Evolutionary conservation across 2,797 vertebrate genomes (phyloP).

Genomic region (Malacoctenus gilli): DNA sequence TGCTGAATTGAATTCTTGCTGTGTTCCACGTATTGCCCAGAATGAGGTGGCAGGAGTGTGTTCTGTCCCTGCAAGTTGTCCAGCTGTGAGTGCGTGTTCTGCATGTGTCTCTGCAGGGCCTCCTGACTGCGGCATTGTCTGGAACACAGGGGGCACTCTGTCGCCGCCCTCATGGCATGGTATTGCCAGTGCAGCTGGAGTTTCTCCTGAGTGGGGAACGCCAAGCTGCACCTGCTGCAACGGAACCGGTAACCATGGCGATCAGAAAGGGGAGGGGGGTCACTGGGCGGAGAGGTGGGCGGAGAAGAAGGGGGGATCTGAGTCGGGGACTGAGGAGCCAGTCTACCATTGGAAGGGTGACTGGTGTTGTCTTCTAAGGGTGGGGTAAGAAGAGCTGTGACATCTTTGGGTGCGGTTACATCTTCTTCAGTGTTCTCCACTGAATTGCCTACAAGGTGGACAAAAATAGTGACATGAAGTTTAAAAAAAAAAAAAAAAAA

Average conservation of each 20-base stretch:
- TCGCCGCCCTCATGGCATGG: conserved; percentile 97
- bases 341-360: conserved; percentile 93
- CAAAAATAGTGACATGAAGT: conserved; percentile 1
- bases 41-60: conserved; percentile 49
- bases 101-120: conserved; percentile 96
- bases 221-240: conserved; percentile 98
- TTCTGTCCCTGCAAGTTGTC: conserved; percentile 84
- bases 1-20: conserved; percentile 65
- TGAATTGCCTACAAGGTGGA: conserved; percentile 78
- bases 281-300: conserved; percentile 85
- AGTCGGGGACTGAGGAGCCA: conserved; percentile 91
- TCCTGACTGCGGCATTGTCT: conserved; percentile 97
- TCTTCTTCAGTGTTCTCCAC: conserved; percentile 84
- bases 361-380: conserved; percentile 87
- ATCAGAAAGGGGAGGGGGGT: conserved; percentile 88
- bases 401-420: conserved; percentile 82
- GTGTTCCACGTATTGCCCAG: conserved; percentile 60
- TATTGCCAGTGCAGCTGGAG: conserved; percentile 98
- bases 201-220: conserved; percentile 97
- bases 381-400: conserved; percentile 85
- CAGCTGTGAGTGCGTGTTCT: conserved; percentile 93
- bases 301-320: conserved; percentile 91
- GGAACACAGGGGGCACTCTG: conserved; percentile 97
- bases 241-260: conserved; percentile 99
- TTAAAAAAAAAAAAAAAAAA: too few species aligned